phyloP scores from a whole-genome alignment of 2,888 invertebrate genomes.

The Hipparchia semele region DNA sequence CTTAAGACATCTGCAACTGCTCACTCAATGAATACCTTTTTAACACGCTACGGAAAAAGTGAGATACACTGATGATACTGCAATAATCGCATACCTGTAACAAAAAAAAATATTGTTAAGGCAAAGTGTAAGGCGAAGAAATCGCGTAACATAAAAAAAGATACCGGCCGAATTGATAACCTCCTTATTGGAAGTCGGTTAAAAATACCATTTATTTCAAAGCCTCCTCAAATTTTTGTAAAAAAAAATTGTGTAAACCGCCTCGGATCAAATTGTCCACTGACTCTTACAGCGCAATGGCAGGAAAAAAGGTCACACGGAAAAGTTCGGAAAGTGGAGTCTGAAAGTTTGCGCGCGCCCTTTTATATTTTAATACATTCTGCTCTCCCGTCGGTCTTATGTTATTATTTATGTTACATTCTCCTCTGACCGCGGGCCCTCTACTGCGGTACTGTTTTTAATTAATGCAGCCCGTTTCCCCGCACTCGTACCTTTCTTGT shows the following conservation, averaged over 20 bases:
- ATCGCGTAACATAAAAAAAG: too few relatives aligned
- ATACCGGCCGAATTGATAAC: too few relatives aligned
- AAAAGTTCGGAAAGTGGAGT: constrained; percentile 77
- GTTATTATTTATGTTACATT: constrained; percentile 78
- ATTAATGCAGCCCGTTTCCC: constrained; percentile 71
- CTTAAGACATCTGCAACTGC: too few relatives aligned
- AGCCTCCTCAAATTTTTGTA: not conserved
- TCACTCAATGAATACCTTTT: too few relatives aligned
- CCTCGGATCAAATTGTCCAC: not conserved
- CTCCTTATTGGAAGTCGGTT: too few relatives aligned
- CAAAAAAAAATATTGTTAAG: too few relatives aligned
- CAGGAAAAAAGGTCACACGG: constrained; percentile 63
- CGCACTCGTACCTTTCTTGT: constrained; percentile 66
- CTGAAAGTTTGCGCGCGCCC: constrained; percentile 70
- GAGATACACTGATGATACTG: too few relatives aligned
- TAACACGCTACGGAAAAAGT: too few relatives aligned
- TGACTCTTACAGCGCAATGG: constrained; percentile 48
- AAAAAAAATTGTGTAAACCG: not conserved
- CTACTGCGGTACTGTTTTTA: constrained; percentile 70
- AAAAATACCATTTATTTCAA: too few relatives aligned
- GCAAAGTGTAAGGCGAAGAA: too few relatives aligned
- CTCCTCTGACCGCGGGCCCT: constrained; percentile 69
- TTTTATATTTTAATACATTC: constrained; percentile 71
- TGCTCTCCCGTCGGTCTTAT: constrained; percentile 59
- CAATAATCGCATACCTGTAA: too few relatives aligned